Conservation (phyloP, 2,888 invertebrate genomes). For the Sphinx pinastri region DNA sequence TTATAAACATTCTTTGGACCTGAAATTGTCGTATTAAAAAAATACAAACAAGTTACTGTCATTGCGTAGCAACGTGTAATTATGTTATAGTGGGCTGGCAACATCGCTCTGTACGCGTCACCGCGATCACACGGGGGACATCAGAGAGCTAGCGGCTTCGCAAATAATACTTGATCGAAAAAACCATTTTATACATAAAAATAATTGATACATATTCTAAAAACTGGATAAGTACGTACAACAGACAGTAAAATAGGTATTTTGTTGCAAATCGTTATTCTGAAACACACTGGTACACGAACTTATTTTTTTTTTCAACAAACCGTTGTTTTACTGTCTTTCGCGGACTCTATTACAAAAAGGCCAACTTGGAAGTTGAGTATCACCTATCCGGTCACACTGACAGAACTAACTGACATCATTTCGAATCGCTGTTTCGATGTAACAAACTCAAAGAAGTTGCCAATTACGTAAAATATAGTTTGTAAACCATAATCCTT, state of each 20-base stretch:
- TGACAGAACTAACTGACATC: too few species aligned
- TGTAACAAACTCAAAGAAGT: background rate
- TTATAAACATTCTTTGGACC: background rate
- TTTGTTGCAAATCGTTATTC: background rate
- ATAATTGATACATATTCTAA: conserved; percentile 37
- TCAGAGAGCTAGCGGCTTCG: conserved; percentile 42
- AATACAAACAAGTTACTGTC: conserved; percentile 16
- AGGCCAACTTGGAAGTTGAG: background rate
- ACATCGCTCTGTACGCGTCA: background rate
- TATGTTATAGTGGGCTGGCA: background rate
- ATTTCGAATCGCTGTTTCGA: background rate
- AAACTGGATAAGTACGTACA: conserved; percentile 29
- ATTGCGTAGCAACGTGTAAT: background rate
- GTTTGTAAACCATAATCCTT: too few species aligned
- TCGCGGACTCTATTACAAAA: background rate
- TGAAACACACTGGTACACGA: background rate
- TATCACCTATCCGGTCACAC: background rate
- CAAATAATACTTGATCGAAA: conserved; percentile 50
- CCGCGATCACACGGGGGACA: background rate
- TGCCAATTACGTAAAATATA: too few species aligned
- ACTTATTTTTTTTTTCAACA: background rate
- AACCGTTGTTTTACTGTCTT: background rate
- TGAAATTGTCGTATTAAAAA: conserved; percentile 17
- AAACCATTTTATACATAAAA: conserved; percentile 45
- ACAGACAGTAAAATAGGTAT: conserved; percentile 9